Evolutionary conservation across 2,113 vertebrate species (phyloP), one percentile per base, ranked within the genome.

Genomic region (Oenanthe oenanthe): DNA sequence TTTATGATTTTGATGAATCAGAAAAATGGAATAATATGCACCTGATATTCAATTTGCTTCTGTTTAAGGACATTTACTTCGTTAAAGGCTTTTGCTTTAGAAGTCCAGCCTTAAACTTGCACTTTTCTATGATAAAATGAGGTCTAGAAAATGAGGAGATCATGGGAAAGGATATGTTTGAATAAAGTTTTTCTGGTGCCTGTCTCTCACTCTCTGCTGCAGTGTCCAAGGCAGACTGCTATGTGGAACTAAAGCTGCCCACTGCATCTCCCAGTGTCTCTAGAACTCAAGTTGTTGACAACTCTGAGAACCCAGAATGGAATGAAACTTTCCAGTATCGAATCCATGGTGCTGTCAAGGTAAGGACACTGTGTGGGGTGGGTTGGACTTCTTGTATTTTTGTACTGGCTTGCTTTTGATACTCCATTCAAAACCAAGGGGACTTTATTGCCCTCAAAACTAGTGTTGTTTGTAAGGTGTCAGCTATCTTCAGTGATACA

Each of bases 191-290:
- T 82, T 92, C n/a, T 86, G 38, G 15, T 24, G 8, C 12, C 19
- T 67, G 26, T 81, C 22, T 76, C 28, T 82, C 12, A 5, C n/a
- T 83, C 4, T 66, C 34, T 89, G 54, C 65, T 77, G 12, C 77
- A 98, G 98, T 98, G 57, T 98, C 98, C 40, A 94, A 98, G 82
- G 97, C 98, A 21, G 98, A 98, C 86, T 98, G 98, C 93, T 98
- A 97, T 0, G 98, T 98, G 81, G 95, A 97, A 25, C 81, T 98
- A 26, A 78, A 89, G 43, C 96, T 98, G 70, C 98, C 98, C 50
- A 98, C 98, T 6, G 98, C 98, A 0, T 98, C 97, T 47, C 94
- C 97, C 4, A 5, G 60, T 7, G 74, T 78, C 7, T 80, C 78
- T n/a, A 90, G 14, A 93, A 98, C 98, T 29, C 96, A 38, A 58